These are phyloP conservation scores for Pteropus alecto DNA, from an alignment of 2,113 vertebrate genomes.

Conservation along the genomic window DNA sequence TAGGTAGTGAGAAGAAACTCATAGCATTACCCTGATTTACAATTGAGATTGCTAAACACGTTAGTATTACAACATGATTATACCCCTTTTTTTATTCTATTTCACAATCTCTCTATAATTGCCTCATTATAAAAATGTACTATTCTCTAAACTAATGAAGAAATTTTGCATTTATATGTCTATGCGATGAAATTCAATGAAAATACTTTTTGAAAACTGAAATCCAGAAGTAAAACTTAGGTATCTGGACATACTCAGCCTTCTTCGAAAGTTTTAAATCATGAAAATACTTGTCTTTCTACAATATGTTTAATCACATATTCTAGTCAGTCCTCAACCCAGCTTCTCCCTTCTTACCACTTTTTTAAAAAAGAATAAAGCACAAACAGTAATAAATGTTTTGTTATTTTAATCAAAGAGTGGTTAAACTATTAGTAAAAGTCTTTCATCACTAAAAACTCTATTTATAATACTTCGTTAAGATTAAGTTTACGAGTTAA, in stretches of 20 bases:
- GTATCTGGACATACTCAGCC: background rate
- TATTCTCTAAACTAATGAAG: slow-evolving; percentile 43
- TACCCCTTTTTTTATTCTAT: slow-evolving; percentile 29
- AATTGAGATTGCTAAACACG: slow-evolving; percentile 37
- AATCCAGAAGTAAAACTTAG: background rate
- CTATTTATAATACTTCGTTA: background rate
- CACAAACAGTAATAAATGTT: background rate
- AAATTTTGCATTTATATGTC: background rate
- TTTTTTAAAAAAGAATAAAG: background rate
- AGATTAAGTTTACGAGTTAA: background rate
- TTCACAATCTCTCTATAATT: slow-evolving; percentile 21
- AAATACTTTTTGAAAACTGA: background rate
- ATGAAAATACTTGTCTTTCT: background rate
- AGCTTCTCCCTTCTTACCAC: background rate
- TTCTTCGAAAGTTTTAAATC: slow-evolving; percentile 19
- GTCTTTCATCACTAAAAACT: background rate
- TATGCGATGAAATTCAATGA: background rate
- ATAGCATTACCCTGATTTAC: slow-evolving; percentile 32
- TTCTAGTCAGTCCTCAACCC: background rate
- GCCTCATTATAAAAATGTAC: slow-evolving; percentile 49
- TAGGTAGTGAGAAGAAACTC: background rate
- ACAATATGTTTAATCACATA: background rate
- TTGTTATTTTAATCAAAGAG: background rate
- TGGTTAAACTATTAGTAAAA: background rate
- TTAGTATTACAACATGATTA: slow-evolving; percentile 48